Evolutionary conservation across 2,888 invertebrate genomes (phyloP), one percentile per base, ranked within the genome.

Genomic region (Keiferia lycopersicella): DNA sequence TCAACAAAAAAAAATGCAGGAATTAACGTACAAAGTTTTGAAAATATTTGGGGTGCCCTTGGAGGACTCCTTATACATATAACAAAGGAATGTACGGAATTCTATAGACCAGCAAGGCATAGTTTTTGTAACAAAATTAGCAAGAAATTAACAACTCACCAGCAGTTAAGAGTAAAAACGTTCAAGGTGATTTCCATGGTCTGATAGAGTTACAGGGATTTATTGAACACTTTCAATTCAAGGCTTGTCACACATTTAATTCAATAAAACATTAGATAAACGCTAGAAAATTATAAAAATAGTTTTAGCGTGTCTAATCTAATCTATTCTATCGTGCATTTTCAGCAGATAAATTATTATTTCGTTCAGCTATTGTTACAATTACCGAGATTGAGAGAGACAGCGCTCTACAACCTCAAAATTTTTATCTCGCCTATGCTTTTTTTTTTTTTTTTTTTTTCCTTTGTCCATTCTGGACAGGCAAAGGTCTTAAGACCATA

Each of bases 111-210:
- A 34, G 34, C 8, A 34, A 34, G 8, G 3, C 3, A 34, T 34
- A 8, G 34, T 7, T 34, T 34, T 34, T 26, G 26, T 4, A 26
- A 26, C 26, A 26, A 26, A 26, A 26, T 4, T 26, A 26, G 6
- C 34, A 34, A 34, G 34, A 12, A n/a, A 22, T n/a, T 61, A 22
- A 16, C 11, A 57, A 74, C 92, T 82, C 81, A 94, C 94, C 94
- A 94, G 73, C 94, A 93, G 77, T 94, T 94, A 50, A 94, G 82
- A 26, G 94, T 94, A 67, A 94, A 88, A 62, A 94, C 82, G 77
- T 92, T 93, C 64, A 94, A 71, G 70, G 84, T 86, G 67, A 93
- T 80, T 64, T 89, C 87, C 85, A 85, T 62, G 34, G n/a, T 56
- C 3, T 6, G 10, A 34, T 16, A 56, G 2, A 14, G 6, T 1